A percentile compares a stretch with the other conserved stretches of the same genome.
phyloP scores from a whole-genome alignment of 2,797 vertebrate genomes.

The Halcyon badia region DNA sequence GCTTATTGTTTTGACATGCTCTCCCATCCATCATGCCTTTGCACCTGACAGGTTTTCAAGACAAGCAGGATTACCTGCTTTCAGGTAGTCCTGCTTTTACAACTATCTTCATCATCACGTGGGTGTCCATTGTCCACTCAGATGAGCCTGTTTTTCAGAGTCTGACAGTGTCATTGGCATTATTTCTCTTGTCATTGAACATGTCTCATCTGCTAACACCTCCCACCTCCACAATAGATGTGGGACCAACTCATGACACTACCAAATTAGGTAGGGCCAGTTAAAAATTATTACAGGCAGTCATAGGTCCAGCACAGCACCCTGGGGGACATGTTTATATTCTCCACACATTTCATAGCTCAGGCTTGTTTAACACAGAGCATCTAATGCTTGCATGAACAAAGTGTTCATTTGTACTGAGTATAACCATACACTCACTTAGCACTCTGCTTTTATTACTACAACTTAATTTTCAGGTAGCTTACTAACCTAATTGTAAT shows the following conservation, averaged over 20 bases:
- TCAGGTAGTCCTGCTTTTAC: background rate
- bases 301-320: background rate
- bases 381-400: background rate
- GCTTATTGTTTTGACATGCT: background rate
- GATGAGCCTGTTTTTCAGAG: background rate
- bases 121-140: background rate
- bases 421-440: background rate
- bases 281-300: background rate
- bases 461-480: background rate
- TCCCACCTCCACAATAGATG: background rate
- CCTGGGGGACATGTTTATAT: background rate
- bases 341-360: background rate
- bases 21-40: background rate
- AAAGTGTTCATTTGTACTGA: background rate
- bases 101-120: background rate
- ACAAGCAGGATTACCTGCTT: background rate
- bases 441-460: background rate
- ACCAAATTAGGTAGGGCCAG: background rate
- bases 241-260: background rate
- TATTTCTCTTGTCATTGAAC: background rate
- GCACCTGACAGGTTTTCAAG: background rate
- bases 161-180: background rate
- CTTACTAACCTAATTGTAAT: conserved; percentile 32
- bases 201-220: background rate
- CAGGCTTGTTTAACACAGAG: background rate